Evolutionary conservation across 2,113 vertebrate species (phyloP).

Genomic region (Pelmatolapia mariae): DNA sequence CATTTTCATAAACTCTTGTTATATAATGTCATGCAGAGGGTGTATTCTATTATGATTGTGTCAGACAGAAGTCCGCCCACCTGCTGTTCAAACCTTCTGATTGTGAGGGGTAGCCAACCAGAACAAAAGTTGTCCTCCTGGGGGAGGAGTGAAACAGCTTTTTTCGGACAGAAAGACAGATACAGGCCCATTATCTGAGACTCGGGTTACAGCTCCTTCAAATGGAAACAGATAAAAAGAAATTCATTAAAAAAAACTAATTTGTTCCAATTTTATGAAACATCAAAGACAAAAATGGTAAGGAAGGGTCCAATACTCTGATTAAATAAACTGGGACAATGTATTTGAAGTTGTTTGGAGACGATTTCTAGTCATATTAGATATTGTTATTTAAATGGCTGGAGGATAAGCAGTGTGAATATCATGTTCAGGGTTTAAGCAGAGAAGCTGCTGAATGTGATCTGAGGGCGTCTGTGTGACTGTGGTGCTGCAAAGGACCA

Average conservation of each 20-base stretch:
- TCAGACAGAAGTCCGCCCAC: neutral
- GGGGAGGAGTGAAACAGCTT: neutral
- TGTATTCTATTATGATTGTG: neutral
- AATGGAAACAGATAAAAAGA: neutral
- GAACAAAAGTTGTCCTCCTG: neutral
- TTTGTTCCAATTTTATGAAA: neutral
- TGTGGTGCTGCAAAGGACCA: neutral
- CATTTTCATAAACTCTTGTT: neutral
- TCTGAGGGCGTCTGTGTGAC: neutral
- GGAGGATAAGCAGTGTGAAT: neutral
- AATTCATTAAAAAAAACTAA: neutral
- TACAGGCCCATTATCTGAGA: neutral
- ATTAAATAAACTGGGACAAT: neutral
- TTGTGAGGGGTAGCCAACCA: neutral
- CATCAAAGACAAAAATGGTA: neutral
- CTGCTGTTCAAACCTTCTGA: neutral
- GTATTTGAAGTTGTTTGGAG: neutral
- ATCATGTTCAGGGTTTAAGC: neutral
- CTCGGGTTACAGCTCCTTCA: neutral
- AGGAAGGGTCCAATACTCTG: neutral
- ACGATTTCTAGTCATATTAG: neutral
- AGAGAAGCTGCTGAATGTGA: neutral
- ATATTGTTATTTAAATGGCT: neutral
- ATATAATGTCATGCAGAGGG: neutral
- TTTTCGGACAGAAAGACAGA: neutral